Conservation (phyloP, 2,113 vertebrate genomes). For the Thunnus thynnus region DNA sequence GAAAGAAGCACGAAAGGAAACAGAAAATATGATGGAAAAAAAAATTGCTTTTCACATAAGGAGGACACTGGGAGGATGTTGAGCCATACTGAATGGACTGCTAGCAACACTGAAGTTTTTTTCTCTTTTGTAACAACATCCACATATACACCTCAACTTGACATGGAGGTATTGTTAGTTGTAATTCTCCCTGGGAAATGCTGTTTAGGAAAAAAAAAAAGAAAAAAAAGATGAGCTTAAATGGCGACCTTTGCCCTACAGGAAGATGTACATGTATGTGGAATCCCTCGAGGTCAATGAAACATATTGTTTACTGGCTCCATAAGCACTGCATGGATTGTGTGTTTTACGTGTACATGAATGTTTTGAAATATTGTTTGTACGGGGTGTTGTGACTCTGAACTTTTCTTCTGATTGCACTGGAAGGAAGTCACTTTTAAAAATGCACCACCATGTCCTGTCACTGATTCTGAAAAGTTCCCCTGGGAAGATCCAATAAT, state of each 20-base stretch:
- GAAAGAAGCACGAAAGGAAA: conserved; percentile 38
- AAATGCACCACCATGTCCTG: conserved; percentile 52
- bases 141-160: conserved; percentile 3
- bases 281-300: conserved; percentile 28
- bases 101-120: background rate
- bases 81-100: conserved; percentile 17
- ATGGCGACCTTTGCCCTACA: conserved; percentile 51
- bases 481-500: background rate
- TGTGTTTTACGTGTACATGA: conserved; percentile 53
- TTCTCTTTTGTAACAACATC: conserved; percentile 6
- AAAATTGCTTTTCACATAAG: background rate
- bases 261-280: conserved; percentile 39
- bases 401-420: conserved; percentile 50
- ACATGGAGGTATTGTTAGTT: conserved; percentile 7
- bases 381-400: conserved; percentile 21
- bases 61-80: background rate
- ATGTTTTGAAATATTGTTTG: conserved; percentile 53
- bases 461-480: conserved; percentile 15
- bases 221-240: background rate
- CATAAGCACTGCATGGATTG: conserved; percentile 73
- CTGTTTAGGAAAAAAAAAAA: conserved; percentile 7
- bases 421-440: conserved; percentile 4
- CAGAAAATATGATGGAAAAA: background rate
- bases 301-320: conserved; percentile 32
- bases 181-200: conserved; percentile 44